These are phyloP conservation scores for Lanistes nyassanus DNA, from an alignment of 1,140 invertebrate species.

Conservation along the genomic window DNA sequence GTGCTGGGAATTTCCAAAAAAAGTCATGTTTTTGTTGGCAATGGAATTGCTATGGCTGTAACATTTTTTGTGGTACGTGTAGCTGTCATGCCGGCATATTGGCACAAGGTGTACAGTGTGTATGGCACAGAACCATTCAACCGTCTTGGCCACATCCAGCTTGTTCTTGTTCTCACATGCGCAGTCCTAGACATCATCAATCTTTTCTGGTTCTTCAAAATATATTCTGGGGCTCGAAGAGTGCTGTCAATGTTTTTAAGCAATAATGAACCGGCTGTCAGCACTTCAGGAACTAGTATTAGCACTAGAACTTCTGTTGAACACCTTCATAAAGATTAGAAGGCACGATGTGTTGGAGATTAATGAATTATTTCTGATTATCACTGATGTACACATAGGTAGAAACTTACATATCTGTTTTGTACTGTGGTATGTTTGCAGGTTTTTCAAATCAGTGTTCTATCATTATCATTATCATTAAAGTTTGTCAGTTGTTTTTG, in stretches of 20 bases:
- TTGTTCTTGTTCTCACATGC: constrained; percentile 57
- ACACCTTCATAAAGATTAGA: background rate
- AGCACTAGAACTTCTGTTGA: no score
- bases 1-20: constrained; percentile 51
- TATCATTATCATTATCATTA: no score
- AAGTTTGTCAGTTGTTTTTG: no score
- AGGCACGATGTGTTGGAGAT: background rate
- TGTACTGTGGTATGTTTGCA: no score
- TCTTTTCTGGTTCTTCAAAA: constrained; percentile 63
- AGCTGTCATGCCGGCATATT: constrained; percentile 57
- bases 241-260: constrained; percentile 35
- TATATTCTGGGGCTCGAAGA: constrained; percentile 51
- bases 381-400: background rate
- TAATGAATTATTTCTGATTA: background rate
- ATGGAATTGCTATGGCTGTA: constrained; percentile 60
- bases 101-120: constrained; percentile 57
- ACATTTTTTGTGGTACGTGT: constrained; percentile 61
- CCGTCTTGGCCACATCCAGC: constrained; percentile 53
- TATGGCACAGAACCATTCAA: constrained; percentile 52
- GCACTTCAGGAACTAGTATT: constrained; percentile 34
- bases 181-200: constrained; percentile 60
- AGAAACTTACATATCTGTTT: background rate
- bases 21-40: constrained; percentile 51
- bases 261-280: constrained; percentile 13
- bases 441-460: no score